Base-by-base conservation (phyloP, 2,797 vertebrate genomes). In the Hippopotamyrus pictus region DNA sequence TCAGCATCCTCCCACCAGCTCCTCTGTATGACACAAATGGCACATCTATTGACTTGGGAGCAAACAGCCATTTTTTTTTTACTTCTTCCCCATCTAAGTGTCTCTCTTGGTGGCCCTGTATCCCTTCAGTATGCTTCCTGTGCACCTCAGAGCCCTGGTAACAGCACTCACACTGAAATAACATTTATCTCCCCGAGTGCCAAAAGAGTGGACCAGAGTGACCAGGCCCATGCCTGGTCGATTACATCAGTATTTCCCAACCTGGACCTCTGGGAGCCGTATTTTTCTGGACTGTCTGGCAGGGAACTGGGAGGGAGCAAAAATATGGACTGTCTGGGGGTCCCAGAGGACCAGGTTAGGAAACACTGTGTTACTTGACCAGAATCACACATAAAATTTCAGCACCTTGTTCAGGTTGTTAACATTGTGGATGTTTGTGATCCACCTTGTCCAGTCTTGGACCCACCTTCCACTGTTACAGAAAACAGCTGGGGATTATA, bases 221-320 rank as follows among this genome's bases (percentile, higher is more conserved):
- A 41, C 69, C 33, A 76, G 17, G 33, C 33, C 69, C 14, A 76
- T 76, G 33, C 33, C 69, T 76, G 33, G 69, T 41, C 5, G 33
- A 76, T 76, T 76, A 76, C 69, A 76, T 76, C 69, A 76, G 33
- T 76, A 41, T 76, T 76, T 76, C 69, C 69, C 69, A 41, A 76
- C 69, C 33, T 0, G 69, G 69, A 37, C 69, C 69, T 41, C 69
- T 7, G 69, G 5, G 69, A 76, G 14, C 33, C 33, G 3, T 17
- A 41, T 76, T 76, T 41, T 76, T 76, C 2, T 41, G 14, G 69
- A 41, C 29, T 7, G 5, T 73, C 33, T 73, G 69, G 33, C 69
- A 73, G 33, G 33, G 69, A 41, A 14, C 33, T 76, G 14, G 33
- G 69, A 76, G 69, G 33, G 14, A 37, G 69, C 14, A 76, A 76